Conservation (phyloP, 2,113 vertebrate species). For the Chauna torquata region DNA sequence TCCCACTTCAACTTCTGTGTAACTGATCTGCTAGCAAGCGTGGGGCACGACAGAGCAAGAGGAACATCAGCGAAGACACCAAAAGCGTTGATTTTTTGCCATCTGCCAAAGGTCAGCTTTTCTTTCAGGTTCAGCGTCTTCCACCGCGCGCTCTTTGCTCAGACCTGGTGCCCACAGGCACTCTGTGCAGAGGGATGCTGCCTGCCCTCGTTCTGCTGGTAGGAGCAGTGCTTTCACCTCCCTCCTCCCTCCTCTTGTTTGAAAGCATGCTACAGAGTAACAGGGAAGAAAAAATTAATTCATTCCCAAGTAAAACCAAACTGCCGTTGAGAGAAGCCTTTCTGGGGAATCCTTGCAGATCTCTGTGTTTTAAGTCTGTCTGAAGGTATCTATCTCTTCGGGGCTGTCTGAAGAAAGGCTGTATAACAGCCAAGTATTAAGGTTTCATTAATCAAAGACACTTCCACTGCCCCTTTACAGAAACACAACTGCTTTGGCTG, state of each 20-base stretch:
- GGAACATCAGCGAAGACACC: neutral
- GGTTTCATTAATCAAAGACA: conserved; percentile 96
- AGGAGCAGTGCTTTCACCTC: neutral
- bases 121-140: no score
- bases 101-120: no score
- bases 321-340: neutral
- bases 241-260: neutral
- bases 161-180: neutral
- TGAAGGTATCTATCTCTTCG: conserved; percentile 57
- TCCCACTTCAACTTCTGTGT: neutral
- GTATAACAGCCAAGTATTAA: conserved; percentile 81
- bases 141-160: neutral
- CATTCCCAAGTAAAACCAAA: neutral
- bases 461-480: conserved; percentile 96
- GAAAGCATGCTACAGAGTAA: neutral
- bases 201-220: neutral
- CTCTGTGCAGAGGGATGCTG: neutral
- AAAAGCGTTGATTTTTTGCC: neutral
- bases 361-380: neutral
- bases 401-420: conserved; percentile 77
- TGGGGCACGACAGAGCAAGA: neutral
- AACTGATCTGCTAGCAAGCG: neutral
- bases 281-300: neutral
- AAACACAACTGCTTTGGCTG: conserved; percentile 88
- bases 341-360: neutral